phyloP scores from a whole-genome alignment of 2,113 vertebrate species.

The Alligator mississippiensis region DNA sequence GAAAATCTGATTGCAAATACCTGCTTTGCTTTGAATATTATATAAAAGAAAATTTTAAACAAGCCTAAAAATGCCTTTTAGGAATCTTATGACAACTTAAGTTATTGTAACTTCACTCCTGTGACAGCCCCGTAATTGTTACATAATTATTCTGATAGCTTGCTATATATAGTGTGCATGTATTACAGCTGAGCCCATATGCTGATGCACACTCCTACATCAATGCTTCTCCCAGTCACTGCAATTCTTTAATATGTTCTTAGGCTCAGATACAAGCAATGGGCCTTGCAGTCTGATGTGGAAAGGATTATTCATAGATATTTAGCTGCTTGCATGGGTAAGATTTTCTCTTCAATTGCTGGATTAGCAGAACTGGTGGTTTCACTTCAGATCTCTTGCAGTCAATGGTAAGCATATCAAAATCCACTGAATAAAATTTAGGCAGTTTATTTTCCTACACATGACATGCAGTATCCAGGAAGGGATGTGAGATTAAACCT shows the following conservation, averaged over 20 bases:
- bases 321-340: neutral
- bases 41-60: neutral
- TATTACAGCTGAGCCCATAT: neutral
- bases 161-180: neutral
- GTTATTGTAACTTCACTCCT: neutral
- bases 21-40: neutral
- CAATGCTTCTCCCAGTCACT: neutral
- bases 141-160: neutral
- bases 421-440: slow-evolving; percentile 4
- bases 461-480: neutral
- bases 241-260: neutral
- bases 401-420: neutral
- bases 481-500: slow-evolving; percentile 1
- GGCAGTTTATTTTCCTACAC: slow-evolving; percentile 36
- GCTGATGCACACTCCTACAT: slow-evolving; percentile 12
- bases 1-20: neutral
- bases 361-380: neutral
- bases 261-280: slow-evolving; percentile 43
- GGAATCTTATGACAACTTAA: neutral
- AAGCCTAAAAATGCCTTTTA: neutral
- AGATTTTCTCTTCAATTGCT: neutral
- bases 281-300: neutral
- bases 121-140: slow-evolving; percentile 31
- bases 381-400: neutral
- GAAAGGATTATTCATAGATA: neutral